Evolutionary conservation across 2,797 vertebrate species (phyloP).

Genomic region (Sylvia borin): DNA sequence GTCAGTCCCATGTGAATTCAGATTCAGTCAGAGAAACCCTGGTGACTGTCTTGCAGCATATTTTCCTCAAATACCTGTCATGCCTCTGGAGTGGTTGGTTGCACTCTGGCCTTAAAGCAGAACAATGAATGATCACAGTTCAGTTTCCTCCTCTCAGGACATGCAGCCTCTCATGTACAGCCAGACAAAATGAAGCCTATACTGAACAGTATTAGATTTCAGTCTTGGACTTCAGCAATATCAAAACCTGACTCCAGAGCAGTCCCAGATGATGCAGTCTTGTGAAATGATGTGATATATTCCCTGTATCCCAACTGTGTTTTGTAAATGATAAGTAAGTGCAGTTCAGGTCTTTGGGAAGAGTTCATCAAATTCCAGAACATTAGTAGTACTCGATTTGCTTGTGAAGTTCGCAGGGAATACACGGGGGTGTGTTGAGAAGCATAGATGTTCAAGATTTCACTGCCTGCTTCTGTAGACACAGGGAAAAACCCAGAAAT

Average conservation of each 20-base stretch:
- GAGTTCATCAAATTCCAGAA: neutral
- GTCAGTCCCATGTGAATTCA: neutral
- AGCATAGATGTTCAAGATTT: neutral
- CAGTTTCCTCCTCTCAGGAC: neutral
- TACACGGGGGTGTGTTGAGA: neutral
- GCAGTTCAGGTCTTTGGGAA: neutral
- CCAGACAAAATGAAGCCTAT: neutral
- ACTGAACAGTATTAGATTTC: neutral
- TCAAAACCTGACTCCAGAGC: neutral
- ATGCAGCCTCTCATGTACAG: neutral
- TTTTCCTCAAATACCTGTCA: neutral
- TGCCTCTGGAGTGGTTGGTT: neutral
- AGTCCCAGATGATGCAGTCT: too few relatives aligned
- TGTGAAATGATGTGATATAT: neutral
- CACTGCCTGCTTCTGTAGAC: neutral
- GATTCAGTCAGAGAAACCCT: neutral
- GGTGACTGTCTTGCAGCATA: neutral
- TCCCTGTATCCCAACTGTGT: neutral
- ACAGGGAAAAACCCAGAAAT: neutral
- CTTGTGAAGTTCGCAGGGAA: neutral
- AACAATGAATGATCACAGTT: neutral
- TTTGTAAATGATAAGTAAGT: neutral
- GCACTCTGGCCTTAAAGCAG: neutral
- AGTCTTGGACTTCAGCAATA: neutral
- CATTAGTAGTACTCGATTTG: neutral